Conservation (phyloP, 2,888 invertebrate genomes). For the Philonicus albiceps region DNA sequence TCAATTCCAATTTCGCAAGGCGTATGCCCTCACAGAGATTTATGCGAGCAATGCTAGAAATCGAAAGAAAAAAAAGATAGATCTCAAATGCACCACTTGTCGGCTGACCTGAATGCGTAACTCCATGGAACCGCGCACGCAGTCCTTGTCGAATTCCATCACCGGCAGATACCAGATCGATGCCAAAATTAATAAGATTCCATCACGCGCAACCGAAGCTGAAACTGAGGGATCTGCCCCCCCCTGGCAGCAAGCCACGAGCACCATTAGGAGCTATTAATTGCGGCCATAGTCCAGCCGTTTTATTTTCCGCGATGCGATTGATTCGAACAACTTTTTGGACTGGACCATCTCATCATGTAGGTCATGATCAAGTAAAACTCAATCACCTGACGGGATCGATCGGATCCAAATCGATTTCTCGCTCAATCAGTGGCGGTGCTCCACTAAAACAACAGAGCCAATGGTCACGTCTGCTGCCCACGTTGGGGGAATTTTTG, state of each 20-base stretch:
- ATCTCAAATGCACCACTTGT: not conserved
- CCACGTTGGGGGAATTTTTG: conserved; percentile 28
- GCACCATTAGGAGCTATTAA: conserved; percentile 29
- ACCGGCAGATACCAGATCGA: not conserved
- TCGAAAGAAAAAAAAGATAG: not conserved
- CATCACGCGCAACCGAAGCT: conserved; percentile 1
- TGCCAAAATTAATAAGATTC: conserved; percentile 35
- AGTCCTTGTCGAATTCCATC: not conserved
- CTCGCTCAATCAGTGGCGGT: not conserved
- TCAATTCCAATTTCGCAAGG: not conserved
- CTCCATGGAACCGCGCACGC: conserved; percentile 2
- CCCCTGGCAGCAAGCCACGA: not conserved
- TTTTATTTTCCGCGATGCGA: not conserved
- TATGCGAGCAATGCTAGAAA: not conserved
- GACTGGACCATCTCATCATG: not conserved
- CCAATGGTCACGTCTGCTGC: conserved; percentile 32
- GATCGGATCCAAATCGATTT: not conserved
- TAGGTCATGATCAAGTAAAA: conserved; percentile 18
- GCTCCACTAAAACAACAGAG: conserved; percentile 7
- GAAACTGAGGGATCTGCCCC: not conserved
- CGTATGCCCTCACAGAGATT: not conserved
- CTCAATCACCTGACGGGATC: not conserved
- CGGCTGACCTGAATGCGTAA: conserved; percentile 7
- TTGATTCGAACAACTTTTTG: conserved; percentile 18
- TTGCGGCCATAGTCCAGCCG: not conserved